Evolutionary conservation across 2,797 vertebrate species (phyloP).

Genomic region (Mico argentatus): DNA sequence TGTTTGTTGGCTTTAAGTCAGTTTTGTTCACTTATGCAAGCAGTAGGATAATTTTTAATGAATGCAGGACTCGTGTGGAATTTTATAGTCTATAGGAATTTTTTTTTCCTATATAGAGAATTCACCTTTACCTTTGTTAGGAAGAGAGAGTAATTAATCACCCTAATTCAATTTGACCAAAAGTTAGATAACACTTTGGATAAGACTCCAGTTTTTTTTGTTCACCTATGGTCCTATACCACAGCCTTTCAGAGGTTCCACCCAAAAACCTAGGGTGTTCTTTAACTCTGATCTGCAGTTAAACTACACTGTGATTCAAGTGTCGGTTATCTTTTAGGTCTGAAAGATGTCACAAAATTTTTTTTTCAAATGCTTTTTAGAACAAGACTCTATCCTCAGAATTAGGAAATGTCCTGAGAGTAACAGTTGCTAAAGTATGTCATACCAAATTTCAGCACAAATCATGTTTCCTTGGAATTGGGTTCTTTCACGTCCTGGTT

Average conservation of each 20-base stretch:
- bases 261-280: neutral
- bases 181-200: neutral
- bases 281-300: neutral
- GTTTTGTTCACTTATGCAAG: neutral
- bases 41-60: neutral
- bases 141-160: neutral
- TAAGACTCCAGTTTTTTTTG: neutral
- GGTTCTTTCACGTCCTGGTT: neutral
- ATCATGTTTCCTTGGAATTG: neutral
- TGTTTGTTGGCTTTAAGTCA: neutral
- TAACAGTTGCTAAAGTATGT: neutral
- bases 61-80: neutral
- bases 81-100: neutral
- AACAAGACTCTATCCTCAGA: neutral
- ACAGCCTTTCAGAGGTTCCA: neutral
- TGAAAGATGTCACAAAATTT: neutral
- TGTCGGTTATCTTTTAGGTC: fast-evolving
- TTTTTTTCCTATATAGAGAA: neutral
- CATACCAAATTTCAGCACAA: neutral
- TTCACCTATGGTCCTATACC: neutral
- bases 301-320: neutral
- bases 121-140: neutral
- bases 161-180: neutral
- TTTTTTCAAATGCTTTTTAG: neutral
- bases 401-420: neutral